Base-by-base conservation (phyloP, 1,140 invertebrate genomes). In the Melitaea cinxia region DNA sequence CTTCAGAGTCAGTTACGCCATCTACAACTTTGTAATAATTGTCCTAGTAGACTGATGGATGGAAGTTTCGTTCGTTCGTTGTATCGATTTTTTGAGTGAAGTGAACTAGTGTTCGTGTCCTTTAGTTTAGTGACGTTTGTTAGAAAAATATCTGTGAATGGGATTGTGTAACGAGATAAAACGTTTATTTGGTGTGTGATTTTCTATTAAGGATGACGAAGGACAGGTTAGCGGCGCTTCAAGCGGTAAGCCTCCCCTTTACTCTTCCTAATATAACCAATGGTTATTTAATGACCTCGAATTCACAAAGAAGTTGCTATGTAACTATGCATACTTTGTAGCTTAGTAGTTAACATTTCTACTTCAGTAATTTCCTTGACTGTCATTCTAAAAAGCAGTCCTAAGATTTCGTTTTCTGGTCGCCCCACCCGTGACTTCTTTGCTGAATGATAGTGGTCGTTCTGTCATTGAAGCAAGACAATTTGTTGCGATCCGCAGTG, bases 181-280 rank as follows among this genome's bases (percentile, higher is more conserved):
- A 92, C 86, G 88, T 91, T 91, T 91, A 89, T 84, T 91, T 91
- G 90, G 91, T 92, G 92, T 92, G 93, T 92, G 91, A 91, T 91
- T 91, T 85, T 88, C 85, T 92, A 88, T 91, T 92, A 92, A 95
- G 93, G 92, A 98, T 98, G 97, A 98, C 97, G 91, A 99, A 98
- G 94, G 97, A 99, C 94, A 97, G 97, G 95, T 96, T 99, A 94
- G 96, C 97, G 93, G 97, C 97, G 89, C 94, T 98, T 78, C 96
- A 97, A 94, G 97, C 97, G 94, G 96, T 97, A 94, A 95, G 95
- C 93, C 82, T 76, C 78, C 78, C 73, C 68, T 67, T 81, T 77
- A 73, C 63, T 80, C 79, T 74, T 71, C 65, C 65, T 79, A 53
- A 73, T 75, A 70, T 82, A 88, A 82, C 82, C 77, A 86, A 83